Evolutionary conservation across 1,140 invertebrate species (phyloP), one percentile per base, ranked within the genome.

Genomic region (Fopius arisanus): DNA sequence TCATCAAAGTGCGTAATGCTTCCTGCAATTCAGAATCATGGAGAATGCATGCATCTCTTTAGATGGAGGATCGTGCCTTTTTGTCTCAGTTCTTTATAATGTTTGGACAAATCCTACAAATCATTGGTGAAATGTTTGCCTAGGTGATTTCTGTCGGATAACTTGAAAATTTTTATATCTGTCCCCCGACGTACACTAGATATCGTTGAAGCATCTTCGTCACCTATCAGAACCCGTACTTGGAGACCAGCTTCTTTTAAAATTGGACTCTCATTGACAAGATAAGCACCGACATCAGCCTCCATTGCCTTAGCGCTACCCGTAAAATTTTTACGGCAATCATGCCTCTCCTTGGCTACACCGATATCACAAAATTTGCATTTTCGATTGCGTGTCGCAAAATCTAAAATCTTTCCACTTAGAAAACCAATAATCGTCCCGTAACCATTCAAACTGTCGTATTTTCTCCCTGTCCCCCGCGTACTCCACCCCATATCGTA

Each of bases 331-430:
- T 28, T 12, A 10, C 29, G 33, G n/a, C 62, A 65, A 65, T 65
- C 62, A 28, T 65, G 62, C 14, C 37, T 4, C 78, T 76, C 79
- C 78, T 76, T 72, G 78, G 67, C 67, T 66, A 26, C 72, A 62
- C 66, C 70, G 59, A 74, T 48, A 73, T 75, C 67, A 29, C 29
- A 65, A 28, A 12, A 29, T 3, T 31, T 31, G 19, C 33, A 65
- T 16, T 65, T 65, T 4, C 62, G 62, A 28, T 65, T 33, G 7
- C 62, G 62, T 31, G 62, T 65, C 3, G 2, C 26, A 65, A n/a
- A 65, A 65, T 65, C 62, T 12, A 65, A 29, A n/a, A n/a, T n/a
- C n/a, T n/a, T n/a, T n/a, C n/a, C n/a, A n/a, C n/a, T n/a, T n/a
- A n/a, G n/a, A n/a, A n/a, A n/a, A n/a, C n/a, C n/a, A n/a, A n/a